phyloP scores from a whole-genome alignment of 2,113 vertebrate genomes.

The Bos javanicus region DNA sequence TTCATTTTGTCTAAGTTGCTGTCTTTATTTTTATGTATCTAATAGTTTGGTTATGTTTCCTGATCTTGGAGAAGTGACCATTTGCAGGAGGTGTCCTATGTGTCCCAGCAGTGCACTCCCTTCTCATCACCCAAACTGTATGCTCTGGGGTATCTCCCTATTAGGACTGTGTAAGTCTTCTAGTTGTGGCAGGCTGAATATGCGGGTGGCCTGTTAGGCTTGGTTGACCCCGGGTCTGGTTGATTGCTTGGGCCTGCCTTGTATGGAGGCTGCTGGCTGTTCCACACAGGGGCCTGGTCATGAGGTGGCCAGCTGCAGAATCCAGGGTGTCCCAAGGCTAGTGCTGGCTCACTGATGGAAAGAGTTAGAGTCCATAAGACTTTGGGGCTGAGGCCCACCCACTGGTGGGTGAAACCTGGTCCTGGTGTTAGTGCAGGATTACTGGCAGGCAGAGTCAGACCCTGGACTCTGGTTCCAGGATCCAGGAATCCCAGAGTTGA shows the following conservation, averaged over 20 bases:
- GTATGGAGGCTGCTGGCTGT: neutral
- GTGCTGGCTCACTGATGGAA: neutral
- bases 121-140: neutral
- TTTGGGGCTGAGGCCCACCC: neutral
- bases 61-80: neutral
- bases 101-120: neutral
- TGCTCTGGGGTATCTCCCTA: neutral
- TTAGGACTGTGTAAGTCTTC: neutral
- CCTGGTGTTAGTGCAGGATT: neutral
- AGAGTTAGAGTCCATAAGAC: neutral
- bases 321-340: neutral
- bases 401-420: neutral
- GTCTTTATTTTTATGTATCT: neutral
- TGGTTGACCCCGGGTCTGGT: neutral
- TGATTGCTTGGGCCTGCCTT: neutral
- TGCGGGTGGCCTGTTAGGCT: neutral
- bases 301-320: neutral
- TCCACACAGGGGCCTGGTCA: neutral
- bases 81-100: neutral
- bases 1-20: neutral
- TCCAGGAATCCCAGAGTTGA: neutral
- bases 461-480: neutral
- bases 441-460: neutral
- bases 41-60: neutral
- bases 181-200: neutral